phyloP scores from a whole-genome alignment of 2,888 invertebrate species.

The Drosophila pegasa region DNA sequence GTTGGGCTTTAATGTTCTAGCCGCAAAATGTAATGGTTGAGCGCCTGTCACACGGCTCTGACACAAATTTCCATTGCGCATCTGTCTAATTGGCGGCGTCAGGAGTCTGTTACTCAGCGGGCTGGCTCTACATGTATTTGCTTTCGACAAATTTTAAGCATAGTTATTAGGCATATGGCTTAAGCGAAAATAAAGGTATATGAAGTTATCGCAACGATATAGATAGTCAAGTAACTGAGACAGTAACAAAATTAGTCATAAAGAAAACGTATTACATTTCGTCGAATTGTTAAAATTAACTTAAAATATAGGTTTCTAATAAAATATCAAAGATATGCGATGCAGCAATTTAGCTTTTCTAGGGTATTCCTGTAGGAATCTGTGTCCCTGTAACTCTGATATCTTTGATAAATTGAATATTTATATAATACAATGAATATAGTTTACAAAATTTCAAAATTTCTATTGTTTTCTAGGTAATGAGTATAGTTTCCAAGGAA shows the following conservation, averaged over 20 bases:
- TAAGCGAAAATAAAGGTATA: background rate
- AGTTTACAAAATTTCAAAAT: too few relatives aligned
- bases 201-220: background rate
- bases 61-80: conserved; percentile 48
- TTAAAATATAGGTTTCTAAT: too few relatives aligned
- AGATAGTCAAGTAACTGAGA: background rate
- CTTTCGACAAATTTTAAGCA: background rate
- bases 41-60: conserved; percentile 17
- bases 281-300: background rate
- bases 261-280: background rate
- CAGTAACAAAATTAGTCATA: background rate
- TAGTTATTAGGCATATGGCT: too few relatives aligned
- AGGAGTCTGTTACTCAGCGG: conserved; percentile 9
- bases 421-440: too few relatives aligned
- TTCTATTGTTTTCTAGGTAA: too few relatives aligned
- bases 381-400: too few relatives aligned
- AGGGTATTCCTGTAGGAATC: too few relatives aligned
- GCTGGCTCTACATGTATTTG: background rate
- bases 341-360: too few relatives aligned
- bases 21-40: conserved; percentile 42
- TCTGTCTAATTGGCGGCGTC: conserved; percentile 48
- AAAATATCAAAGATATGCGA: too few relatives aligned
- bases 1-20: conserved; percentile 48
- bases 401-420: too few relatives aligned
- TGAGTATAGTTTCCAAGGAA: too few relatives aligned